Evolutionary conservation across 2,113 vertebrate species (phyloP).

Genomic region (Furnarius figulus): DNA sequence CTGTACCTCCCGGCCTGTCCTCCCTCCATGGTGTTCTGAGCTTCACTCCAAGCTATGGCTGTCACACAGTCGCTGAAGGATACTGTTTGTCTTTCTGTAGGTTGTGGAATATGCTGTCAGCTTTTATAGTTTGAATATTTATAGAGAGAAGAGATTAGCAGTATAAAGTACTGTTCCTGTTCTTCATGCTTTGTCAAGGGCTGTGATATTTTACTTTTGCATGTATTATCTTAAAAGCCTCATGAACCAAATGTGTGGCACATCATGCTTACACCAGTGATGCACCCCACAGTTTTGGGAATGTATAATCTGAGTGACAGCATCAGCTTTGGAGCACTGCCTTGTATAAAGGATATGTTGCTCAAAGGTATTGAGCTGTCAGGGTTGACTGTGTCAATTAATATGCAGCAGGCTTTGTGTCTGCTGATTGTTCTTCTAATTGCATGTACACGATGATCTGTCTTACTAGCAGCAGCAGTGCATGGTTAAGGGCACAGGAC

Average conservation of each 20-base stretch:
- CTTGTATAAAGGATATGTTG: not conserved
- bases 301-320: not conserved
- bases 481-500: not conserved
- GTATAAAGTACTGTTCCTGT: not conserved
- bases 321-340: not conserved
- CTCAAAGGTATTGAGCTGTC: not conserved
- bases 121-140: not conserved
- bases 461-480: not conserved
- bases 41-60: not conserved
- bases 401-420: slow-evolving; percentile 6
- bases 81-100: not conserved
- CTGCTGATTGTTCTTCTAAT: slow-evolving; percentile 3
- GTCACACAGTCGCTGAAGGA: not conserved
- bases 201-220: not conserved
- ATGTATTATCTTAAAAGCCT: not conserved
- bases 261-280: not conserved
- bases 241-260: rapidly evolving
- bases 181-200: not conserved
- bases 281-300: not conserved
- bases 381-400: not conserved
- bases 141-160: not conserved
- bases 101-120: not conserved
- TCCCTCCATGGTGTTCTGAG: not conserved
- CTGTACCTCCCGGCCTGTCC: not conserved
- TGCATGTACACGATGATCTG: not conserved